A percentile compares a stretch with the other conserved stretches of the same genome.
Evolutionary conservation across 2,797 vertebrate species (phyloP).

Genomic region (Poeciliopsis turneri): DNA sequence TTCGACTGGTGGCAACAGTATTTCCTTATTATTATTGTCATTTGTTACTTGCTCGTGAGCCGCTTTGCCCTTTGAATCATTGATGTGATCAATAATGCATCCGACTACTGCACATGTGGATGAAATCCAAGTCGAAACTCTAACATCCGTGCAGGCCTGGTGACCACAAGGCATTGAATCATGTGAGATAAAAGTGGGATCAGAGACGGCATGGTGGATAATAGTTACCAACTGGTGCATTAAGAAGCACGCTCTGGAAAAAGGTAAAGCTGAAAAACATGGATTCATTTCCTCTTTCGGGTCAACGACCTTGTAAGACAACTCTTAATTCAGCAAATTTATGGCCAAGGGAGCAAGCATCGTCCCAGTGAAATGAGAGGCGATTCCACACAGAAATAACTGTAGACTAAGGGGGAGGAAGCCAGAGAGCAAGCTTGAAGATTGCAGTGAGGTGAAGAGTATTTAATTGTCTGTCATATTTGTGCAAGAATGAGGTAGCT

Average conservation of each 20-base stretch:
- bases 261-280: slow-evolving; percentile 25
- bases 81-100: slow-evolving; percentile 73
- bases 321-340: slow-evolving; percentile 27
- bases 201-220: slow-evolving; percentile 61
- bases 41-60: slow-evolving; percentile 45
- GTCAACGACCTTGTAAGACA: slow-evolving; percentile 27
- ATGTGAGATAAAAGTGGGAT: slow-evolving; percentile 57
- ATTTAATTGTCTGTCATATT: background rate
- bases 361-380: slow-evolving; percentile 3
- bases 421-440: background rate
- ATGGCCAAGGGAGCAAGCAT: slow-evolving; percentile 12
- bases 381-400: background rate
- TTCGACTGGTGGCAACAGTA: slow-evolving; percentile 33
- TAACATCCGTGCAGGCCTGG: slow-evolving; percentile 43
- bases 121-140: slow-evolving; percentile 69
- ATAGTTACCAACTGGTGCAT: slow-evolving; percentile 50
- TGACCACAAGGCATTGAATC: slow-evolving; percentile 70
- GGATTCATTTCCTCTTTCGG: slow-evolving; percentile 45
- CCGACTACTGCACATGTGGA: slow-evolving; percentile 49
- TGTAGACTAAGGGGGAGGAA: background rate
- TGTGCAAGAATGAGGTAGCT: background rate
- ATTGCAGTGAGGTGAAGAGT: background rate
- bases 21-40: slow-evolving; percentile 50
- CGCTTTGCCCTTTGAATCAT: slow-evolving; percentile 73
- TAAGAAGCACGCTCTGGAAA: slow-evolving; percentile 21